These are phyloP conservation scores for Baronia brevicornis DNA, from an alignment of 2,888 invertebrate genomes.

Conservation along the genomic window DNA sequence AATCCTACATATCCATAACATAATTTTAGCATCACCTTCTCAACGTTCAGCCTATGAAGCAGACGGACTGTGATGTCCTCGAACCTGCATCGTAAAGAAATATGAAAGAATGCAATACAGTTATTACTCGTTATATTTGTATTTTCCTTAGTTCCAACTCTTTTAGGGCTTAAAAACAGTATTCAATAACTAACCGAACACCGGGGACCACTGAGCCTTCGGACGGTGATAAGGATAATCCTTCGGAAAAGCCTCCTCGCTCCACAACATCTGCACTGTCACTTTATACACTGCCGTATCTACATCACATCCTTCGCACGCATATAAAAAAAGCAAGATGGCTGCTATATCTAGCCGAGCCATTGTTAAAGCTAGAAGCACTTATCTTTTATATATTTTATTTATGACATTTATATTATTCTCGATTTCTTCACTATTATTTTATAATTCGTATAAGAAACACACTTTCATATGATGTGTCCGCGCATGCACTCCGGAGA, in stretches of 20 bases:
- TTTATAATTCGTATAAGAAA: no score
- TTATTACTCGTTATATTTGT: no score
- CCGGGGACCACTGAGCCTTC: constrained; percentile 93
- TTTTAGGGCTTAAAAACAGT: no score
- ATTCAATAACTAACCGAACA: constrained; percentile 83
- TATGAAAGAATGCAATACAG: no score
- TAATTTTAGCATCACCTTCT: no score
- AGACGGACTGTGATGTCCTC: no score
- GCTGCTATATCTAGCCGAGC: constrained; percentile 40
- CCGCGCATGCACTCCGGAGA: constrained; percentile 44
- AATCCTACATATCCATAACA: no score
- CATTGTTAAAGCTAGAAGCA: constrained; percentile 11
- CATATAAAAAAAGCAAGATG: constrained; percentile 42
- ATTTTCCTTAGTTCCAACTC: no score
- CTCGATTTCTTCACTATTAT: no score
- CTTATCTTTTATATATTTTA: background rate
- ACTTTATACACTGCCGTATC: constrained; percentile 91
- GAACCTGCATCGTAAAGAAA: no score
- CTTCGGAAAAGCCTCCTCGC: constrained; percentile 89
- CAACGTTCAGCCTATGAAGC: no score
- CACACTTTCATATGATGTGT: constrained; percentile 16
- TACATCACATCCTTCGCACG: constrained; percentile 76
- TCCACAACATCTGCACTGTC: constrained; percentile 91
- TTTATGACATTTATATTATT: background rate
- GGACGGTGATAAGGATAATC: constrained; percentile 94